Conservation (phyloP, 1,140 invertebrate species). For the Drosophila sturtevanti region DNA sequence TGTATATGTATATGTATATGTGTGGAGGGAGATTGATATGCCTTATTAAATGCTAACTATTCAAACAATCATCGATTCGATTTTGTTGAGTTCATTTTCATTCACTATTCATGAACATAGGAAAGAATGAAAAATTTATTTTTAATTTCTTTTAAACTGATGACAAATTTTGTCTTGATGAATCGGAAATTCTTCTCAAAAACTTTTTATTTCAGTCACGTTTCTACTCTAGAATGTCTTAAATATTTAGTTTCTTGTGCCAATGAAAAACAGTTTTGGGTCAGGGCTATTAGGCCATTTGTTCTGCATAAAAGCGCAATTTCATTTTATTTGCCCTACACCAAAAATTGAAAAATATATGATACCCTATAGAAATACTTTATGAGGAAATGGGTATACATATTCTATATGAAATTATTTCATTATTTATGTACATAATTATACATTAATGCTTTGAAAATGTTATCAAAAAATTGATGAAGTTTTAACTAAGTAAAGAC, state of each 20-base stretch:
- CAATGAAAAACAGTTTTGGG: conserved; percentile 14
- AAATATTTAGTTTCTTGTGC: neutral
- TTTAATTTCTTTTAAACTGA: neutral
- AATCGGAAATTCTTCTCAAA: neutral
- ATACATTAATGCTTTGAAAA: no score
- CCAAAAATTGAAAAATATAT: neutral
- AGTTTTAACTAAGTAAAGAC: no score
- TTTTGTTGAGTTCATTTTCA: neutral
- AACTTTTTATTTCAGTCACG: conserved; percentile 26
- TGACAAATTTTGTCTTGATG: neutral
- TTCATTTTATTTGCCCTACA: neutral
- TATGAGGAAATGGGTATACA: neutral
- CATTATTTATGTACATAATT: no score
- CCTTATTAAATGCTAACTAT: neutral
- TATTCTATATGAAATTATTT: no score
- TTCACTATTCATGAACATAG: neutral
- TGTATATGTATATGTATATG: no score
- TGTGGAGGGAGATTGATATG: neutral
- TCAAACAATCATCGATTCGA: neutral
- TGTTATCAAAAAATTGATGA: no score
- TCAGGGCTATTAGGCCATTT: conserved; percentile 42
- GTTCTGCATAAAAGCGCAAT: conserved; percentile 23
- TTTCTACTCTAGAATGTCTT: conserved; percentile 23
- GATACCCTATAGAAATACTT: neutral
- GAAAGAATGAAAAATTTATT: neutral